Base-by-base conservation (phyloP, 1,140 invertebrate species). In the Tetragonula clypearis region DNA sequence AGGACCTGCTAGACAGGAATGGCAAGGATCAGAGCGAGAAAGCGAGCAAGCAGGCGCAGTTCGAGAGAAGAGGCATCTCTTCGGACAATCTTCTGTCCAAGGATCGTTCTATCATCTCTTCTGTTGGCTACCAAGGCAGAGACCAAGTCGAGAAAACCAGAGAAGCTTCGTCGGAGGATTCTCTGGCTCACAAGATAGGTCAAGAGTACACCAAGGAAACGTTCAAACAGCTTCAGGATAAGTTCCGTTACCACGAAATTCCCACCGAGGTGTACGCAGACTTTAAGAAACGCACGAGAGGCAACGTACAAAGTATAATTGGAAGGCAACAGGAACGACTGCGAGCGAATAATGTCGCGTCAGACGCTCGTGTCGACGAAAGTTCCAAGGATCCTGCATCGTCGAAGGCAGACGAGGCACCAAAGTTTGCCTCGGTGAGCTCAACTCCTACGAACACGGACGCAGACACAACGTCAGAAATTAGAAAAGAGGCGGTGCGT, bases 231-330 rank as follows among this genome's bases (percentile, higher is more conserved):
- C 84, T 95, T 17, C 93, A 94, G 75, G 91, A 94, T 66, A 93
- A 92, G 74, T 95, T 94, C 76, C 92, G 92, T 26, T 85, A 89
- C 26, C 93, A 93, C 66, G 93, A 94, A 75, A 90, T 93, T 60
- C 92, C 93, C 15, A 91, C 84, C 0, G 94, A 95, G 49, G 94
- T 89, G 62, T 95, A 95, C 53, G 94, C 93, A 15, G 92, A 91
- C 14, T 95, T 94, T 69, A 94, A 93, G 68, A 89, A 91, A 19
- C 90, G 94, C 14, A 93, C 93, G 14, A 81, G 88, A 55, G 92
- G 88, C 0, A 84, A 19, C 21, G 35, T 62, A 66, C 85, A 84
- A 5, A 71, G 87, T 15, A 68, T 60, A 14, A 79, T 90, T 12
- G 69, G 6, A 11, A 87, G 88, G 60, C 88, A 86, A 23, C 85